Percentiles rank a stretch among this genome's conserved stretches.
These are phyloP conservation scores for Baronia brevicornis DNA, from an alignment of 2,888 invertebrate genomes.

Conservation along the genomic window DNA sequence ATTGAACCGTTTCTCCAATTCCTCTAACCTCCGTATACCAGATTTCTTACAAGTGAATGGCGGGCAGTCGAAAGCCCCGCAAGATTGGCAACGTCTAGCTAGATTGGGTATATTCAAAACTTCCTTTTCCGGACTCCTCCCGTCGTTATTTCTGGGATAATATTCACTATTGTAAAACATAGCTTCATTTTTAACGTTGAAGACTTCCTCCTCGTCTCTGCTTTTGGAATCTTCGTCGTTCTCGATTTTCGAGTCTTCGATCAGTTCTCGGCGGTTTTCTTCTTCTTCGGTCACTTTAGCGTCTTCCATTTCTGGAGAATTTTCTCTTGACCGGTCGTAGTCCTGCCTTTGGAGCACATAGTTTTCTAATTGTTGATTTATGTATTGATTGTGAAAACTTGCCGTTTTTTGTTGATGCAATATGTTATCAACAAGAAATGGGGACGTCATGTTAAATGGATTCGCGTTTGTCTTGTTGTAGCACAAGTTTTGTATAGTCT, in stretches of 20 bases:
- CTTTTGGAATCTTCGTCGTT: slow-evolving; percentile 59
- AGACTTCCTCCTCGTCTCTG: slow-evolving; percentile 44
- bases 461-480: slow-evolving; percentile 48
- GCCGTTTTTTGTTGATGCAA: slow-evolving; percentile 72
- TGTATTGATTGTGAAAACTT: slow-evolving; percentile 69
- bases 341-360: slow-evolving; percentile 51
- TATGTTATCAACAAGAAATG: slow-evolving; percentile 78
- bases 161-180: slow-evolving; percentile 47
- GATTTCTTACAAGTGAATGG: slow-evolving; percentile 66
- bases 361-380: slow-evolving; percentile 69
- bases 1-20: slow-evolving; percentile 61
- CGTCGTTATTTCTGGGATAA: slow-evolving; percentile 40
- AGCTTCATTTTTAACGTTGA: slow-evolving; percentile 46
- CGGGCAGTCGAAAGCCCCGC: slow-evolving; percentile 74
- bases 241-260: slow-evolving; percentile 41
- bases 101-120: slow-evolving; percentile 58
- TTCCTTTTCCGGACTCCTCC: slow-evolving; percentile 40
- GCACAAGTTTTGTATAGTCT: slow-evolving; percentile 62
- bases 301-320: slow-evolving; percentile 56
- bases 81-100: slow-evolving; percentile 66
- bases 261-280: slow-evolving; percentile 31
- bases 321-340: slow-evolving; percentile 50
- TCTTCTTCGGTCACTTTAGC: slow-evolving; percentile 43
- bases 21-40: slow-evolving; percentile 55
- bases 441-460: slow-evolving; percentile 73